Conservation (phyloP, 2,797 vertebrate genomes). For the Eidolon dupreanum region DNA sequence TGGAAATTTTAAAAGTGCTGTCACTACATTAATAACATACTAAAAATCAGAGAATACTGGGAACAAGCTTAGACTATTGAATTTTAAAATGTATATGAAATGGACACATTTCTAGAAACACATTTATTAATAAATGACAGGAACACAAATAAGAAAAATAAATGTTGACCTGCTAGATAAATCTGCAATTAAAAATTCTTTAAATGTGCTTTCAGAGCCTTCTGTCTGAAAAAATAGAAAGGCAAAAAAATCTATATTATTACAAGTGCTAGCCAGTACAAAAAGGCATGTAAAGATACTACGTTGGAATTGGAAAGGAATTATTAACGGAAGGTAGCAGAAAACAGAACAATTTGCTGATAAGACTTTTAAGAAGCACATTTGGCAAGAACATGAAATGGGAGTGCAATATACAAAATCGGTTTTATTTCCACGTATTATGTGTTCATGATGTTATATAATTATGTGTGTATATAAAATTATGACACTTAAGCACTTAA, state of each 20-base stretch:
- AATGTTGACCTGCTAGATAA: background rate
- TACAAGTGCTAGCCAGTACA: background rate
- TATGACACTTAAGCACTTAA: background rate
- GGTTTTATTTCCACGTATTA: background rate
- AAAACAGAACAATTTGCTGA: constrained; percentile 9
- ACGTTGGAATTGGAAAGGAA: background rate
- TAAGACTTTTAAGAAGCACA: background rate
- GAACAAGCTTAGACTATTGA: background rate
- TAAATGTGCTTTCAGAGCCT: background rate
- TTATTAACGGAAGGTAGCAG: background rate
- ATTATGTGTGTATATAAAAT: background rate
- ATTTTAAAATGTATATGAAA: background rate
- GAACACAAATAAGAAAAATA: background rate
- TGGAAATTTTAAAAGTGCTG: background rate
- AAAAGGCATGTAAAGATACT: background rate
- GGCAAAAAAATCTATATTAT: background rate
- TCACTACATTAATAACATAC: background rate
- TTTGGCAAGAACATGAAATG: background rate
- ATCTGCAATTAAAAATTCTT: background rate
- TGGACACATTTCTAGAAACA: background rate
- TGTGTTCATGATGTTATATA: background rate
- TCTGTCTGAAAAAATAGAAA: background rate
- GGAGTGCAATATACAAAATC: background rate
- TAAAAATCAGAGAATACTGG: background rate
- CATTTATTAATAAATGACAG: background rate